These are phyloP conservation scores for Rhizomys pruinosus DNA, from an alignment of 2,113 vertebrate species.

Conservation along the genomic window DNA sequence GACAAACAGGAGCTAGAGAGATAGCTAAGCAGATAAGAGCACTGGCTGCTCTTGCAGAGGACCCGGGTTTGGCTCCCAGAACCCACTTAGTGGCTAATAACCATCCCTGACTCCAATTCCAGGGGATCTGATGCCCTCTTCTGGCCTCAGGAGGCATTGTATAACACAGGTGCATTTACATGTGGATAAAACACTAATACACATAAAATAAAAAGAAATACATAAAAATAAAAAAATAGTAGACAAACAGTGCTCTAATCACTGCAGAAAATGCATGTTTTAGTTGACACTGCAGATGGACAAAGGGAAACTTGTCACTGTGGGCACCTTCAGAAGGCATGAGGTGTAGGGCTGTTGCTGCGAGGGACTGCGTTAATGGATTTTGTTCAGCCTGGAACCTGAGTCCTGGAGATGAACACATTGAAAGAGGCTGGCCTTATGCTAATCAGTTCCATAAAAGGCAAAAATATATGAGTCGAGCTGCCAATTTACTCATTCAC, in stretches of 20 bases:
- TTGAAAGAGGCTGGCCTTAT: not conserved
- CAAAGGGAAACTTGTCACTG: not conserved
- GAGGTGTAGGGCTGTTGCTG: not conserved
- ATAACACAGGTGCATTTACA: too few species aligned
- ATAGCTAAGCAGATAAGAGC: too few species aligned
- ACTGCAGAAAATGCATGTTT: not conserved
- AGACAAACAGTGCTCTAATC: slow-evolving; percentile 4
- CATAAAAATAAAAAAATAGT: too few species aligned
- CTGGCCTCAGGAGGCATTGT: too few species aligned
- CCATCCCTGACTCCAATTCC: too few species aligned
- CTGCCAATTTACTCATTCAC: not conserved
- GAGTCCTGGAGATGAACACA: not conserved
- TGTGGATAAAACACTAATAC: too few species aligned
- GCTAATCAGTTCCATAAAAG: not conserved
- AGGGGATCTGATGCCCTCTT: too few species aligned
- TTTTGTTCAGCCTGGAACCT: not conserved
- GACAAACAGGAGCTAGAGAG: not conserved
- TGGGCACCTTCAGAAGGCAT: not conserved
- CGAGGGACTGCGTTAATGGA: not conserved
- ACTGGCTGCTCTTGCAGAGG: too few species aligned
- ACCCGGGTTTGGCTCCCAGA: too few species aligned
- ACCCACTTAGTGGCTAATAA: too few species aligned
- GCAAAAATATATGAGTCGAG: not conserved
- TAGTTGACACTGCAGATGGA: not conserved
- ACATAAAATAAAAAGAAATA: too few species aligned